Evolutionary conservation across 2,797 vertebrate species (phyloP).

Genomic region (Bucorvus abyssinicus): DNA sequence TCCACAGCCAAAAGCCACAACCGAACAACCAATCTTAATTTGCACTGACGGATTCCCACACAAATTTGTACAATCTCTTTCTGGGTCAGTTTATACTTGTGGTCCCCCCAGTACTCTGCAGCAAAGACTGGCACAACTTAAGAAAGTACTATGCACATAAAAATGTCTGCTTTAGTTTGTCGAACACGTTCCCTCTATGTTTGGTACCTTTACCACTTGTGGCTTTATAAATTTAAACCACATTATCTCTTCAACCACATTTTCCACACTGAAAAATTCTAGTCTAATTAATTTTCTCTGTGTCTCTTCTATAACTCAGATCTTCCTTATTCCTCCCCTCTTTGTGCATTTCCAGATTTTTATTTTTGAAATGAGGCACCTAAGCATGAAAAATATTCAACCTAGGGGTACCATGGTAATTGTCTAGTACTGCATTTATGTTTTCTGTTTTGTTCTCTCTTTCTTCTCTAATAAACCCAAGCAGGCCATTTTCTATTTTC

Average conservation of each 20-base stretch:
- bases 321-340: not conserved
- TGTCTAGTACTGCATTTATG: not conserved
- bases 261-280: not conserved
- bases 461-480: not conserved
- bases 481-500: not conserved
- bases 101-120: not conserved
- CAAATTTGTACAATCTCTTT: conserved; percentile 14
- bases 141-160: not conserved
- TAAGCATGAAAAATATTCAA: not conserved
- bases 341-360: not conserved
- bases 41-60: not conserved
- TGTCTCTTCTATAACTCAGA: not conserved
- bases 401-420: not conserved
- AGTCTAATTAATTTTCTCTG: not conserved
- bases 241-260: not conserved
- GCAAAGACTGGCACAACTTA: not conserved
- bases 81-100: not conserved
- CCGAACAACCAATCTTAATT: conserved; percentile 4
- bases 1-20: conserved; percentile 38
- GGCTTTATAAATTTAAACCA: conserved; percentile 13
- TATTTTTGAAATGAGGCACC: not conserved
- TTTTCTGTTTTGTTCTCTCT: not conserved
- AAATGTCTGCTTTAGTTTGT: conserved; percentile 39
- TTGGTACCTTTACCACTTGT: not conserved
- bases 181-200: not conserved